Evolutionary conservation across 1,140 invertebrate genomes (phyloP).

Genomic region (Drosophila subobscura): DNA sequence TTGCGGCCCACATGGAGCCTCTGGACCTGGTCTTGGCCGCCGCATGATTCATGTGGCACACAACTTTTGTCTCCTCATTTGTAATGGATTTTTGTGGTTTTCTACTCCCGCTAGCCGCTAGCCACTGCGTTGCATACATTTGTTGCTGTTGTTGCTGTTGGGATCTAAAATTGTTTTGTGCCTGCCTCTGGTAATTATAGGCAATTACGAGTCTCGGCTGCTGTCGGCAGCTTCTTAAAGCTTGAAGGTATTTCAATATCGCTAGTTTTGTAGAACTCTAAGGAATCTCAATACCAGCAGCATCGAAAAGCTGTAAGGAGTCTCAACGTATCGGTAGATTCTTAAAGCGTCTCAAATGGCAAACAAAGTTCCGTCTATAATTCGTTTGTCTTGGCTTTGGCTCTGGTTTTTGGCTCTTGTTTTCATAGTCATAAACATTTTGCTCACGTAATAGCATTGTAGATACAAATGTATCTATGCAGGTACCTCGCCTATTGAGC

Average conservation of each 20-base stretch:
- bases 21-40: slow-evolving; percentile 27
- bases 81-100: slow-evolving; percentile 77
- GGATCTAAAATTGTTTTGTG: not conserved
- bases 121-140: slow-evolving; percentile 3
- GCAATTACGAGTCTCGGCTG: slow-evolving; percentile 46
- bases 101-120: slow-evolving; percentile 1
- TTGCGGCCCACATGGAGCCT: slow-evolving; percentile 19
- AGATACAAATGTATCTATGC: slow-evolving; percentile 39
- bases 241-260: slow-evolving; percentile 22
- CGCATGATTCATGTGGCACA: slow-evolving; percentile 63
- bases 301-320: no score
- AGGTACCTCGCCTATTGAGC: slow-evolving; percentile 19
- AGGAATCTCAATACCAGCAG: slow-evolving; percentile 28
- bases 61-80: slow-evolving; percentile 68
- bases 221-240: slow-evolving; percentile 36
- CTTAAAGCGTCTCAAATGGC: not conserved
- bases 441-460: slow-evolving; percentile 48
- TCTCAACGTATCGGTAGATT: slow-evolving; percentile 3
- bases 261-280: not conserved
- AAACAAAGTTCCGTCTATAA: slow-evolving; percentile 24
- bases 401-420: slow-evolving; percentile 23
- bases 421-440: slow-evolving; percentile 47
- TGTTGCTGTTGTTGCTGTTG: slow-evolving; percentile 36
- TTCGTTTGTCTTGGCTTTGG: slow-evolving; percentile 1
- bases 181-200: slow-evolving; percentile 53